Evolutionary conservation across 2,113 vertebrate genomes (phyloP).

Genomic region (Spizaetus ornatus): DNA sequence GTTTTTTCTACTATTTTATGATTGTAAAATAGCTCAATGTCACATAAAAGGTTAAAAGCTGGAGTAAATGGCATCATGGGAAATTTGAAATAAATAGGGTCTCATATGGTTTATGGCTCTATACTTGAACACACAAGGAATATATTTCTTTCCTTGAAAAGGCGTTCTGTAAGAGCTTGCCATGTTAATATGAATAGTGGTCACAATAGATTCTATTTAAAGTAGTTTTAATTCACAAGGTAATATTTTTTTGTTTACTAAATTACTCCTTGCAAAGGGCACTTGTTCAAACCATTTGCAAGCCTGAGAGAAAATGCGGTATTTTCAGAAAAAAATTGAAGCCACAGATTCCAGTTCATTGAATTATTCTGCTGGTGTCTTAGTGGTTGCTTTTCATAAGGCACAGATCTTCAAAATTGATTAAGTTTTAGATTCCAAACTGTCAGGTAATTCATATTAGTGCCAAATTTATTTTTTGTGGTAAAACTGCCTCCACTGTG

Average conservation of each 20-base stretch:
- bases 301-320: not conserved
- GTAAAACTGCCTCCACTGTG: not conserved
- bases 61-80: slow-evolving; percentile 74
- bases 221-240: slow-evolving; percentile 13
- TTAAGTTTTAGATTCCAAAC: not conserved
- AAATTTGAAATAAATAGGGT: slow-evolving; percentile 75
- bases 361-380: not conserved
- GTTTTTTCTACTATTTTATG: slow-evolving; percentile 70
- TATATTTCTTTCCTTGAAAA: slow-evolving; percentile 61
- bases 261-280: not conserved
- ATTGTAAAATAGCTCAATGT: slow-evolving; percentile 74
- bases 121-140: slow-evolving; percentile 68
- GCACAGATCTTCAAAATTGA: not conserved
- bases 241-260: slow-evolving; percentile 34
- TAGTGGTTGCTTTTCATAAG: not conserved
- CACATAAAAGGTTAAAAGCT: slow-evolving; percentile 79
- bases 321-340: not conserved
- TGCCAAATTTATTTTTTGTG: not conserved
- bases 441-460: not conserved
- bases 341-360: not conserved
- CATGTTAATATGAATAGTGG: slow-evolving; percentile 1
- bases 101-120: slow-evolving; percentile 72
- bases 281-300: not conserved
- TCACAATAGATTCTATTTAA: slow-evolving; percentile 22
- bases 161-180: not conserved